Conservation (phyloP, 2,113 vertebrate species). For the Trichomycterus rosablanca region DNA sequence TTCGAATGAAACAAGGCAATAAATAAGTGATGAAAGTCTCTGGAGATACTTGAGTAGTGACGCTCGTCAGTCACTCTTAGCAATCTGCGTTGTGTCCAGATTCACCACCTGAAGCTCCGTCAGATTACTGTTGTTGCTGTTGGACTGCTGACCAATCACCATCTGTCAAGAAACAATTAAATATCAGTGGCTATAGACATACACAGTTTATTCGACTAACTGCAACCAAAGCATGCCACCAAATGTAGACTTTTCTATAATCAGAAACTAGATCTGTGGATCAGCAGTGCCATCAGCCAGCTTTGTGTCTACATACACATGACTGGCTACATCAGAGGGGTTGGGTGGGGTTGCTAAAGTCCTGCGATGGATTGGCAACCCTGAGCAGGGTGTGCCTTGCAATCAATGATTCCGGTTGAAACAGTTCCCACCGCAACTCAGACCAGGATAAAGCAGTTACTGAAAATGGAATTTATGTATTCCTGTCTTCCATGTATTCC, state of each 20-base stretch:
- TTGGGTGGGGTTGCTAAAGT: too few species aligned
- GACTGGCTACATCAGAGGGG: too few species aligned
- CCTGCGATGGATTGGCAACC: too few species aligned
- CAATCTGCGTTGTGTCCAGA: conserved; percentile 81
- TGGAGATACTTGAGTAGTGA: conserved; percentile 45
- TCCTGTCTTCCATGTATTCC: too few species aligned
- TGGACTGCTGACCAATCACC: conserved; percentile 96
- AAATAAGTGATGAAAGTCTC: conserved; percentile 87
- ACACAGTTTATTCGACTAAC: background rate
- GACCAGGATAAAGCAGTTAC: too few species aligned
- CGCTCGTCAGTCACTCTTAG: conserved; percentile 83
- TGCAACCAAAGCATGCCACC: conserved; percentile 28
- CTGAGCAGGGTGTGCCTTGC: too few species aligned
- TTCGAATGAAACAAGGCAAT: conserved; percentile 80
- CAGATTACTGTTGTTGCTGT: conserved; percentile 88
- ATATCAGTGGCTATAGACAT: conserved; percentile 32
- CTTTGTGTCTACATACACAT: too few species aligned
- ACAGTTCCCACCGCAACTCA: too few species aligned
- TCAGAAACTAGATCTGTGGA: too few species aligned
- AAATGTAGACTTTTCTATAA: background rate
- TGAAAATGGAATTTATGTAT: too few species aligned
- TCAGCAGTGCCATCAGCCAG: too few species aligned
- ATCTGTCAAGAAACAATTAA: conserved; percentile 71
- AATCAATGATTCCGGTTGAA: too few species aligned
- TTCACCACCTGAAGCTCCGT: conserved; percentile 96